Evolutionary conservation across 2,113 vertebrate species (phyloP), one percentile per base, ranked within the genome.

Genomic region (Microcebus murinus): DNA sequence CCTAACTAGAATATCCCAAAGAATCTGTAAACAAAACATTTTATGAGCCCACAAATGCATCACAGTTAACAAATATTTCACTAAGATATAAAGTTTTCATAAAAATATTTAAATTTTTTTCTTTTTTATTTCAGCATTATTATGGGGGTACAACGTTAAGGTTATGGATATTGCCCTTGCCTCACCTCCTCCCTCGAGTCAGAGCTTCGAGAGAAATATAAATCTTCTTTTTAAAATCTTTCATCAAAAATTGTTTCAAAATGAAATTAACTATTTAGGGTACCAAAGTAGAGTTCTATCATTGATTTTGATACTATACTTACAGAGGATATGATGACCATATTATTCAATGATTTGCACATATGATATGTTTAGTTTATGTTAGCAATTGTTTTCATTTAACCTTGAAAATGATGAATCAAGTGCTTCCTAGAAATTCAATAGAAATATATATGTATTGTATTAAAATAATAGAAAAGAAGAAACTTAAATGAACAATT

Each of bases 221-320:
- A 59, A 65, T 70, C 42, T 81, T 76, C 36, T 81, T 45, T 73
- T 68, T 21, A 87, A 85, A 70, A 4, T 25, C 21, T 89, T 36
- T 87, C 27, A 91, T 50, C 45, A 92, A 87, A 93, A 93, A 23
- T n/a, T 92, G 21, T 80, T 94, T 20, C 50, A 71, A 74, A 94
- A 65, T 57, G 9, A 90, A 88, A 52, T 70, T 74, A 39, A 23
- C 27, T 67, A 36, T 52, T 90, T 57, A 61, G 11, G n/a, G 9
- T 23, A 93, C 27, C n/a, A 0, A 86, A 29, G 9, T 42, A 85
- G 1, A 63, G 18, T 61, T 55, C 67, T 84, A 48, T 1, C n/a
- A 57, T 45, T 84, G 11, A 87, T 39, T 73, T 87, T 83, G 31
- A 73, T 65, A 61, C 27, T 63, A 63, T 4, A n/a, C 1, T 48